Evolutionary conservation across 2,888 invertebrate species (phyloP).

Genomic region (Hypena proboscidalis): DNA sequence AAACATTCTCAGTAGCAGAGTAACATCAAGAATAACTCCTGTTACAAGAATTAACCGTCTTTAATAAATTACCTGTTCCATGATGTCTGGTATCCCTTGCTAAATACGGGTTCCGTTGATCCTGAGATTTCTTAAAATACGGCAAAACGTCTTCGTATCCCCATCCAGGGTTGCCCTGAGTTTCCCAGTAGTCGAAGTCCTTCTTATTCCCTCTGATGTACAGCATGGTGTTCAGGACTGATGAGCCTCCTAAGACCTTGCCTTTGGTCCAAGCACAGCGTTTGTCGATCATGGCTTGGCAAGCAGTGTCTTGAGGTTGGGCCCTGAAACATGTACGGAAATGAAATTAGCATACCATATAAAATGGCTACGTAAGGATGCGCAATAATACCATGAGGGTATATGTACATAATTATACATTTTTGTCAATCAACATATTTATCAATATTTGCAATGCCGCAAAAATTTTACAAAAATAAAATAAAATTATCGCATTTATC

Average conservation of each 20-base stretch:
- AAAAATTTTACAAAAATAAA: too few relatives aligned
- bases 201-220: slow-evolving; percentile 95
- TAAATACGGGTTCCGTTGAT: slow-evolving; percentile 95
- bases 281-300: slow-evolving; percentile 94
- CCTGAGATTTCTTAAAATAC: slow-evolving; percentile 94
- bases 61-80: slow-evolving; percentile 85
- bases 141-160: slow-evolving; percentile 91
- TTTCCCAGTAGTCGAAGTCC: slow-evolving; percentile 95
- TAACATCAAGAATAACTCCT: too few relatives aligned
- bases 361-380: too few relatives aligned
- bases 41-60: too few relatives aligned
- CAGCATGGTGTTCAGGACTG: slow-evolving; percentile 95
- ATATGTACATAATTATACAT: too few relatives aligned
- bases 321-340: slow-evolving; percentile 84
- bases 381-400: too few relatives aligned
- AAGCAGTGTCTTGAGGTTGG: slow-evolving; percentile 93
- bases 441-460: too few relatives aligned
- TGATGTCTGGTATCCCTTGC: slow-evolving; percentile 90
- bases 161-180: slow-evolving; percentile 95
- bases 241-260: slow-evolving; percentile 94
- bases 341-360: background rate
- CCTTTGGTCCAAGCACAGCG: slow-evolving; percentile 96
- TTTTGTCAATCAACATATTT: too few relatives aligned
- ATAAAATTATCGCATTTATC: too few relatives aligned
- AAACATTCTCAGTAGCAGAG: too few relatives aligned